phyloP scores from a whole-genome alignment of 2,888 invertebrate genomes.

The Timema podura region DNA sequence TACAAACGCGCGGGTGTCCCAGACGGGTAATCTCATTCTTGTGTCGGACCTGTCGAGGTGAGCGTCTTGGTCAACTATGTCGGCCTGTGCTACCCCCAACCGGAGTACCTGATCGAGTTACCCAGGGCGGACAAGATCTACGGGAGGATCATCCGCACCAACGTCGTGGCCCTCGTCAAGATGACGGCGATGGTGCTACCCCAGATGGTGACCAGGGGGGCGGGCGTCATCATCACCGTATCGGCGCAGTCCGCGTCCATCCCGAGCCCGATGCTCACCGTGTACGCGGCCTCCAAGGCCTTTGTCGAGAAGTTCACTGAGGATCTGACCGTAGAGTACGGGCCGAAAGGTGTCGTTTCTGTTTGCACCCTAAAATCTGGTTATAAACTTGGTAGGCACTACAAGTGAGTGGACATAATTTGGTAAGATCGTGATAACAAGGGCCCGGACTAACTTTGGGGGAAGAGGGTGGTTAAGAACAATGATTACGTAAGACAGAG shows the following conservation, averaged over 20 bases:
- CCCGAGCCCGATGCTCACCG: slow-evolving; percentile 76
- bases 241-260: slow-evolving; percentile 77
- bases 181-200: slow-evolving; percentile 85
- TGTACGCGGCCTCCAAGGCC: slow-evolving; percentile 88
- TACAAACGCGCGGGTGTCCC: too few relatives aligned
- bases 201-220: slow-evolving; percentile 71
- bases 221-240: slow-evolving; percentile 86
- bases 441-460: too few relatives aligned
- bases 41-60: slow-evolving; percentile 56
- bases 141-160: slow-evolving; percentile 67
- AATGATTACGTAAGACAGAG: too few relatives aligned
- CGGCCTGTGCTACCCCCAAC: slow-evolving; percentile 79
- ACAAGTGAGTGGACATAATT: too few relatives aligned
- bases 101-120: slow-evolving; percentile 64
- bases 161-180: slow-evolving; percentile 71
- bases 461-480: too few relatives aligned
- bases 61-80: slow-evolving; percentile 91
- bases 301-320: slow-evolving; percentile 77
- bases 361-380: too few relatives aligned
- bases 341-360: slow-evolving; percentile 29
- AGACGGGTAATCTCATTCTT: too few relatives aligned
- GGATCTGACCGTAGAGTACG: slow-evolving; percentile 71
- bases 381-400: too few relatives aligned
- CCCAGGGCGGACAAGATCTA: slow-evolving; percentile 56
- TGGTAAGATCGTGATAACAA: too few relatives aligned